Conservation (phyloP, 2,113 vertebrate genomes). For the Cervus canadensis region DNA sequence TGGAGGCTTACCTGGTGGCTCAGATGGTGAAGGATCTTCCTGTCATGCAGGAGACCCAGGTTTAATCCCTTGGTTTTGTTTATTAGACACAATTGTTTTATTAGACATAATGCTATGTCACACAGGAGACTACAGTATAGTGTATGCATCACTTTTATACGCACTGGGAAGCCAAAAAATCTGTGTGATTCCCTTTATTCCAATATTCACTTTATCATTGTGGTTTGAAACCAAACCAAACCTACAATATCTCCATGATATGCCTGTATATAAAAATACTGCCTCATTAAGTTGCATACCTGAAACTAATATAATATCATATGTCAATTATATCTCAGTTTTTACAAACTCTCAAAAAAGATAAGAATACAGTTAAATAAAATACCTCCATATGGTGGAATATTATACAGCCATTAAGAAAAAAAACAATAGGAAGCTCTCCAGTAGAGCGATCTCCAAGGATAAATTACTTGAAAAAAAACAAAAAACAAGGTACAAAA, state of each 20-base stretch:
- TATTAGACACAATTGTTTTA: neutral
- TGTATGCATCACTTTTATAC: neutral
- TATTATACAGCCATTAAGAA: neutral
- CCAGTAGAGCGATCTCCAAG: neutral
- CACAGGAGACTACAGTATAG: neutral
- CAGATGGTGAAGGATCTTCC: neutral
- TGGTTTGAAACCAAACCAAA: neutral
- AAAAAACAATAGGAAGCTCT: neutral
- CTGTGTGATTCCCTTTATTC: neutral
- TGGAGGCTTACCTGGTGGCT: neutral
- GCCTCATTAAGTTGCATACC: neutral
- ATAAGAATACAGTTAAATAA: neutral
- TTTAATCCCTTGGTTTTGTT: neutral
- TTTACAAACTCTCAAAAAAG: neutral
- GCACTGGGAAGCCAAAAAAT: neutral
- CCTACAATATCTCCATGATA: neutral
- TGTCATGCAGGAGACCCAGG: neutral
- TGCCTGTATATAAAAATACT: neutral
- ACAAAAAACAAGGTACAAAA: neutral
- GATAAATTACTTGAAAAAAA: neutral
- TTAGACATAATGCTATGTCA: neutral
- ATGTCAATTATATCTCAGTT: neutral
- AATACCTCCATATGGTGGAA: neutral
- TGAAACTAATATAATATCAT: neutral
- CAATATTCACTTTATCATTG: neutral